These are phyloP conservation scores for Aplochiton taeniatus DNA, from an alignment of 2,797 vertebrate genomes.

Conservation along the genomic window DNA sequence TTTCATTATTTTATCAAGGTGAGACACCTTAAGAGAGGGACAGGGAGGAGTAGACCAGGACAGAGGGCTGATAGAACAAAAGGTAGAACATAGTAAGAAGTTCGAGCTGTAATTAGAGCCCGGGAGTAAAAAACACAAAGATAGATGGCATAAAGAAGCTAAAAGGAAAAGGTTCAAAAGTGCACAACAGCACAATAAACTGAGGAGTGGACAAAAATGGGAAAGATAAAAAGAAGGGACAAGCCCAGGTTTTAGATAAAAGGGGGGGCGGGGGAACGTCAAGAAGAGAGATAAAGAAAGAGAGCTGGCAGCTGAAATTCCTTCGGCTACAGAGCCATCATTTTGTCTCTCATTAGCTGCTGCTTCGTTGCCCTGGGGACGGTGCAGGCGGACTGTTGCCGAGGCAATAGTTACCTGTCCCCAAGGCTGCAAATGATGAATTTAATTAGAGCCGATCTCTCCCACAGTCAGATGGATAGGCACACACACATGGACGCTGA, in stretches of 20 bases:
- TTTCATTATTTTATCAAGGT: slow-evolving; percentile 42
- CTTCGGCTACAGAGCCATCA: slow-evolving; percentile 39
- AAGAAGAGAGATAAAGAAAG: slow-evolving; percentile 6
- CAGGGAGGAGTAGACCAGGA: neutral
- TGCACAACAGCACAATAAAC: neutral
- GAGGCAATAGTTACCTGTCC: slow-evolving; percentile 54
- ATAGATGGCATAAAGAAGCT: slow-evolving; percentile 8
- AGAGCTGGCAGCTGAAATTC: slow-evolving; percentile 13
- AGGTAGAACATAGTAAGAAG: neutral
- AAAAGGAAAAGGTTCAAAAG: neutral
- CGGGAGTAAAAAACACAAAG: slow-evolving; percentile 4
- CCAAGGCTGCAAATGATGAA: slow-evolving; percentile 57
- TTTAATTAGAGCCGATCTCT: slow-evolving; percentile 69
- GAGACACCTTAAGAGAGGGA: slow-evolving; percentile 21
- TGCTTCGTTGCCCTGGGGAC: slow-evolving; percentile 58
- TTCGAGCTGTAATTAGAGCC: neutral
- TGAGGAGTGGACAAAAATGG: slow-evolving; percentile 3
- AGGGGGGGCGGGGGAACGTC: slow-evolving; percentile 3
- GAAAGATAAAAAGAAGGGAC: slow-evolving; percentile 3
- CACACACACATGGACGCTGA: neutral
- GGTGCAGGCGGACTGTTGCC: slow-evolving; percentile 44
- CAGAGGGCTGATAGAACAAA: neutral
- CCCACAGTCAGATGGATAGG: slow-evolving; percentile 46
- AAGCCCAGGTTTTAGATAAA: neutral
- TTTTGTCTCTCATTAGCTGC: slow-evolving; percentile 62